Evolutionary conservation across 2,113 vertebrate species (phyloP).

Genomic region (Mohoua ochrocephala): DNA sequence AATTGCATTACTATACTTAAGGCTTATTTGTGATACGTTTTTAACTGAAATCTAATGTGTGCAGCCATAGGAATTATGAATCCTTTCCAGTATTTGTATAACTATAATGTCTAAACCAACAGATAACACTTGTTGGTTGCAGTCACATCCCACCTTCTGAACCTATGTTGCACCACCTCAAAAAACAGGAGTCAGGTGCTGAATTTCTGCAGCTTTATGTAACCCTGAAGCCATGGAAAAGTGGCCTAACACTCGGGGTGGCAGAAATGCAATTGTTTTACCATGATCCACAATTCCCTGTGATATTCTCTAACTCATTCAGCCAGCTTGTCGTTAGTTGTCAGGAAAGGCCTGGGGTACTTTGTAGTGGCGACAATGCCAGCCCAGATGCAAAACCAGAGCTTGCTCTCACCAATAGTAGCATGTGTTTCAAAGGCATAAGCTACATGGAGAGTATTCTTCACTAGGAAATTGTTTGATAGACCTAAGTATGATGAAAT

Average conservation of each 20-base stretch:
- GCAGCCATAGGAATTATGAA: neutral
- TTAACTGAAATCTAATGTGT: neutral
- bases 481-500: neutral
- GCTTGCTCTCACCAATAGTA: neutral
- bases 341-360: neutral
- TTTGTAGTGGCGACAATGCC: neutral
- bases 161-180: neutral
- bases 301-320: neutral
- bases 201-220: neutral
- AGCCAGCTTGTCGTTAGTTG: neutral
- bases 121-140: neutral
- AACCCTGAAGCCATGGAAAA: neutral
- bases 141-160: neutral
- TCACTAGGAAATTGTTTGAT: neutral
- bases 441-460: neutral
- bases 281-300: neutral
- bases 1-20: constrained; percentile 7
- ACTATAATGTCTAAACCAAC: neutral
- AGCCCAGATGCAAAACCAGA: neutral
- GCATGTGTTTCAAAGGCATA: neutral
- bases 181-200: neutral
- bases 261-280: neutral
- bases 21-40: neutral
- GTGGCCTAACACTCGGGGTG: neutral
- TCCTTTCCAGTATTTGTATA: neutral